Base-by-base conservation (phyloP, 1,140 invertebrate species). In the Galleria mellonella region DNA sequence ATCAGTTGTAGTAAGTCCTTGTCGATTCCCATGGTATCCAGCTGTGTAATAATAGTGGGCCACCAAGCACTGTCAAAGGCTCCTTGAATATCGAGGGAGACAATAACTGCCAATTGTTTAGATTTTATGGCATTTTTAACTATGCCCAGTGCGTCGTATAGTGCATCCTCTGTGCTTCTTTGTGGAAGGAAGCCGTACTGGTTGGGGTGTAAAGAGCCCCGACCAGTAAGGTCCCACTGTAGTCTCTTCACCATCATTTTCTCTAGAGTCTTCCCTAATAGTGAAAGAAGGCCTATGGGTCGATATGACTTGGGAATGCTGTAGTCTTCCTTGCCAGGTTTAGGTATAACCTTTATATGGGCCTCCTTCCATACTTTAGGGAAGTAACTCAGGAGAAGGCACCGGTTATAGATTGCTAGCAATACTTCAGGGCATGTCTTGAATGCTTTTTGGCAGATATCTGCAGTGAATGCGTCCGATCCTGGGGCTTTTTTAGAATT, bases 51-150 rank as follows among this genome's bases (percentile, higher is more conserved):
- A 5, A 48, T 28, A 1, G 13, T 17, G 0, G 46, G 38, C 38
- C 37, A 47, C 47, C 47, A 43, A 1, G 33, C 32, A 13, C 11
- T 43, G 12, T 49, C 47, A n/a, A 49, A 49, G 23, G 47, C 47
- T 11, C 39, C 40, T 28, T 49, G 28, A 32, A 49, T 49, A 14
- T 49, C 47, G 11, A 49, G 33, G 3, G 47, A 49, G 4, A 49
- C 15, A 0, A 43, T 1, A 1, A 12, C 9, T 28, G 37, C 8
- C 4, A 43, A 3, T n/a, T 43, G 42, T 10, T 37, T 49, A 0
- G 42, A 1, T 9, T 23, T 23, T 2, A 23, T 23, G 2, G 2
- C 17, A 6, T 3, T 6, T n/a, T 6, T 32, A 11, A 11, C 6
- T 32, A 2, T 10, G 32, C 11, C 11, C n/a, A 6, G 2, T 32